These are phyloP conservation scores for Loriculus beryllinus DNA, from an alignment of 2,797 vertebrate species.

Conservation along the genomic window DNA sequence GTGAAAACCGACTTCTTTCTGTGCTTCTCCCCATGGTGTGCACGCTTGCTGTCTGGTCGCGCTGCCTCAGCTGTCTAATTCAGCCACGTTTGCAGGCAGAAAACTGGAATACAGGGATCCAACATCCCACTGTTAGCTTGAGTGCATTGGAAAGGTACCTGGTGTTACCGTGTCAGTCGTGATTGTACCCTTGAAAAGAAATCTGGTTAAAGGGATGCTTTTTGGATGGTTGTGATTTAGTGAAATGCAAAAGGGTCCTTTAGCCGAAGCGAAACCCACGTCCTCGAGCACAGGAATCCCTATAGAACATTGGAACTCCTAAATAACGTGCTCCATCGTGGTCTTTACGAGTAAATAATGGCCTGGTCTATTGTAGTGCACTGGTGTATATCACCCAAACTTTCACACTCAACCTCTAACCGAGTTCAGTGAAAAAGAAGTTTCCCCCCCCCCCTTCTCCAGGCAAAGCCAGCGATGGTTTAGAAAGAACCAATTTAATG, in stretches of 20 bases:
- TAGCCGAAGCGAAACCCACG: not conserved
- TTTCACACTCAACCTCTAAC: not conserved
- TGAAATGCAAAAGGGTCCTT: not conserved
- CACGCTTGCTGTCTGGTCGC: accelerated
- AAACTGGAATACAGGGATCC: not conserved
- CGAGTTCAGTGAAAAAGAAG: not conserved
- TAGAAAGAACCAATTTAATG: conserved; percentile 5
- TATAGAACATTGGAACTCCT: not conserved
- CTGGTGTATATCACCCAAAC: not conserved
- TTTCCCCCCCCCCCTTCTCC: not conserved
- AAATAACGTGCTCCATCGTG: not conserved
- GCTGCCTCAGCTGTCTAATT: not conserved
- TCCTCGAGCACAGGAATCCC: not conserved
- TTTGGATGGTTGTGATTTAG: not conserved
- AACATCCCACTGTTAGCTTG: not conserved
- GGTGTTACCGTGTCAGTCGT: not conserved
- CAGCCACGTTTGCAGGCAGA: not conserved
- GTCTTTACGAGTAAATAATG: not conserved
- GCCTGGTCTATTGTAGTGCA: not conserved
- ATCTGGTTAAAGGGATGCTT: not conserved
- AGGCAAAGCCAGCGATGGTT: not conserved
- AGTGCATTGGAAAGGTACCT: not conserved
- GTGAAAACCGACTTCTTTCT: not conserved
- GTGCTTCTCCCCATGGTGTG: not conserved
- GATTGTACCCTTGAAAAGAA: not conserved